Conservation (phyloP, 2,113 vertebrate genomes). For the Cricetomys ansorgei region DNA sequence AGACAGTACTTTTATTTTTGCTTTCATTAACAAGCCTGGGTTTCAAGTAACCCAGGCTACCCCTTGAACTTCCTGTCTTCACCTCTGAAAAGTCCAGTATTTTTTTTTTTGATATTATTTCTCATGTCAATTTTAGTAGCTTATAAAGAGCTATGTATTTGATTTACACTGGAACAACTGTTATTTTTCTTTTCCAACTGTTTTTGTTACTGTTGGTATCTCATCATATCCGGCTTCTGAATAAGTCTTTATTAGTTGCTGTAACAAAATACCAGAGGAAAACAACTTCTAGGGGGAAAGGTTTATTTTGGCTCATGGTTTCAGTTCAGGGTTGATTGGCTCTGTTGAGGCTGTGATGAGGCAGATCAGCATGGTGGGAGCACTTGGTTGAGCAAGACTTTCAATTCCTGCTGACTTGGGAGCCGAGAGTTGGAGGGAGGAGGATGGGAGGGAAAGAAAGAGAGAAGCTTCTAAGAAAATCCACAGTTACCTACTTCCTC, state of each 20-base stretch:
- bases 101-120: neutral
- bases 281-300: neutral
- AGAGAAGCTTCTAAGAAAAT: neutral
- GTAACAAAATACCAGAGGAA: neutral
- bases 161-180: neutral
- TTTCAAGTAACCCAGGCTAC: neutral
- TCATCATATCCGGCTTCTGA: neutral
- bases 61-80: no score
- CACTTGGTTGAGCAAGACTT: neutral
- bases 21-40: neutral
- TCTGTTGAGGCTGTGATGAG: neutral
- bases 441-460: neutral
- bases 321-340: neutral
- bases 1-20: neutral
- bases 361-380: neutral
- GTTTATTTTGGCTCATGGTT: neutral
- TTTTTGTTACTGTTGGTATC: neutral
- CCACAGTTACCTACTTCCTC: neutral
- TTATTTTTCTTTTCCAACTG: conserved; percentile 2
- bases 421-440: neutral
- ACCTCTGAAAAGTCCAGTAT: neutral
- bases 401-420: neutral
- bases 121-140: neutral
- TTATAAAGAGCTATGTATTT: neutral
- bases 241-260: neutral